Evolutionary conservation across 2,113 vertebrate species (phyloP).

Genomic region (Xyrauchen texanus): DNA sequence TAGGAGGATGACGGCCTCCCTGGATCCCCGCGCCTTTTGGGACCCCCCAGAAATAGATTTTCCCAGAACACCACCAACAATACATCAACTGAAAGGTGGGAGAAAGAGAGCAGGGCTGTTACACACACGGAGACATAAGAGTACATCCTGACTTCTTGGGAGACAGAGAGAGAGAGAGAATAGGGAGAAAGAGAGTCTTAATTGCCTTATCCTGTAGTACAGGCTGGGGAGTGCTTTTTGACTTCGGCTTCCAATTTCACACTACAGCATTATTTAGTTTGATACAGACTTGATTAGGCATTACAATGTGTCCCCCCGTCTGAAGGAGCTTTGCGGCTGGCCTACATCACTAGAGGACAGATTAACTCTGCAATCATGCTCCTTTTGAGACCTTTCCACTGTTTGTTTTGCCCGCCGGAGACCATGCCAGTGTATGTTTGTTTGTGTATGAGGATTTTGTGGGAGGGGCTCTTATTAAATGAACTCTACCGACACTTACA

Average conservation of each 20-base stretch:
- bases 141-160: slow-evolving; percentile 35
- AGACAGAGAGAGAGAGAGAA: slow-evolving; percentile 38
- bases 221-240: slow-evolving; percentile 71
- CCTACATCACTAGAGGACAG: slow-evolving; percentile 68
- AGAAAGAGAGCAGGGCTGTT: slow-evolving; percentile 21
- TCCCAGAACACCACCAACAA: slow-evolving; percentile 68
- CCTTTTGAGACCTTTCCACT: slow-evolving; percentile 63
- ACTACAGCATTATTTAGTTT: slow-evolving; percentile 76
- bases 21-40: slow-evolving; percentile 62
- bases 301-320: slow-evolving; percentile 57
- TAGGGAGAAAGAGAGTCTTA: slow-evolving; percentile 53
- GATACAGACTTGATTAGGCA: slow-evolving; percentile 79
- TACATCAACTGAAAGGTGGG: slow-evolving; percentile 39
- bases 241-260: slow-evolving; percentile 75
- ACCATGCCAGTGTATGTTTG: slow-evolving; percentile 43
- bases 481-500: slow-evolving; percentile 38
- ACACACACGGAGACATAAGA: slow-evolving; percentile 26
- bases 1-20: slow-evolving; percentile 52
- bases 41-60: slow-evolving; percentile 74
- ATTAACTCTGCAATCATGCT: slow-evolving; percentile 71
- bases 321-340: slow-evolving; percentile 63
- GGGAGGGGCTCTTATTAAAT: slow-evolving; percentile 46
- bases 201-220: slow-evolving; percentile 73
- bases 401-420: slow-evolving; percentile 42
- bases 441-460: slow-evolving; percentile 50